Evolutionary conservation across 1,140 invertebrate genomes (phyloP).

Genomic region (Contarinia nasturtii): DNA sequence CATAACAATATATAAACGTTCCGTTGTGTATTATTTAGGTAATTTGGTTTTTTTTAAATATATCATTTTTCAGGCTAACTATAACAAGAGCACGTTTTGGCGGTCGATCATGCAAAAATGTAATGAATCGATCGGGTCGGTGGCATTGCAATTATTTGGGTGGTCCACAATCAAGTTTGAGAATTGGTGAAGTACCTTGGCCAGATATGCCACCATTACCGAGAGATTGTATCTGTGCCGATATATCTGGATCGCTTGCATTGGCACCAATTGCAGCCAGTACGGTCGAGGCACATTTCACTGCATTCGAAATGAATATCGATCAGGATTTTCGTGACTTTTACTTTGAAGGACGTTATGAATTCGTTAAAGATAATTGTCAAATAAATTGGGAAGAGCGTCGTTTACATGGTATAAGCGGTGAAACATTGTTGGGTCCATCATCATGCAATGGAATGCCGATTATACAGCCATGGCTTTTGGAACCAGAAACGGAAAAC

Average conservation of each 20-base stretch:
- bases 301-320: constrained; percentile 58
- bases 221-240: constrained; percentile 55
- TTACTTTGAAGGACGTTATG: constrained; percentile 59
- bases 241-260: constrained; percentile 35
- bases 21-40: no score
- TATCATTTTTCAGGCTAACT: constrained; percentile 27
- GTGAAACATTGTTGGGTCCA: constrained; percentile 31
- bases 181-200: constrained; percentile 57
- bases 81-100: constrained; percentile 45
- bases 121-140: constrained; percentile 26
- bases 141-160: constrained; percentile 9
- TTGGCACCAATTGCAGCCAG: constrained; percentile 42
- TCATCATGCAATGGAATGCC: constrained; percentile 15
- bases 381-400: constrained; percentile 38
- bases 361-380: constrained; percentile 40
- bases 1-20: not conserved
- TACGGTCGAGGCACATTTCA: constrained; percentile 50
- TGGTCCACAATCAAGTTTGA: constrained; percentile 28
- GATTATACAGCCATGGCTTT: constrained; percentile 43
- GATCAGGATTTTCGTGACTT: constrained; percentile 64
- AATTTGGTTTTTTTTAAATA: no score
- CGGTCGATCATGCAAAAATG: constrained; percentile 19
- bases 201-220: constrained; percentile 37
- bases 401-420: constrained; percentile 44
- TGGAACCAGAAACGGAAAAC: constrained; percentile 36